Evolutionary conservation across 2,888 invertebrate genomes (phyloP).

Genomic region (Alsophila aescularia): DNA sequence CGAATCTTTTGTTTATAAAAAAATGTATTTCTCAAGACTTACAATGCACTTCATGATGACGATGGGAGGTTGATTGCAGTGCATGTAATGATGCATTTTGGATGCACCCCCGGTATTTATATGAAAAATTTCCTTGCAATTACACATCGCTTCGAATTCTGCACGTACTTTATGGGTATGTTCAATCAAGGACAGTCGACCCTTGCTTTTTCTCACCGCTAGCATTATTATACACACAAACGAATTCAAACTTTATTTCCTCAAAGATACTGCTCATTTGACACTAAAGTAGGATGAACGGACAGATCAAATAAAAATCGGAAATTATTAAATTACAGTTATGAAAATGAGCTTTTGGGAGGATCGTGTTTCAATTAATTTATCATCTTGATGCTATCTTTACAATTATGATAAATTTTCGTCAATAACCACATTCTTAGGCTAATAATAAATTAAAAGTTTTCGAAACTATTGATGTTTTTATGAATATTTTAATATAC

Average conservation of each 20-base stretch:
- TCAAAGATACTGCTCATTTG: conserved; percentile 3
- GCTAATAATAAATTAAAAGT: no score
- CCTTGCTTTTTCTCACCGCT: conserved; percentile 50
- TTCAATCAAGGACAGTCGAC: conserved; percentile 61
- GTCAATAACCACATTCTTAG: no score
- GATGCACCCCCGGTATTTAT: conserved; percentile 79
- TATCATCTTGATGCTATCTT: conserved; percentile 19
- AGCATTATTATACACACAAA: conserved; percentile 11
- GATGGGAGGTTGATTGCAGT: conserved; percentile 34
- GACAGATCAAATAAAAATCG: conserved; percentile 31
- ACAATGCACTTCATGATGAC: conserved; percentile 75
- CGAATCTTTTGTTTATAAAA: neutral
- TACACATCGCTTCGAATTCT: conserved; percentile 66
- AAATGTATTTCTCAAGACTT: conserved; percentile 46
- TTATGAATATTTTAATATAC: no score
- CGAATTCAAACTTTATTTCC: conserved; percentile 23
- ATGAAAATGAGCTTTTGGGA: conserved; percentile 34
- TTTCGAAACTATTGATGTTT: no score
- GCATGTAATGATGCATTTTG: conserved; percentile 75
- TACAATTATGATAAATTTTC: no score
- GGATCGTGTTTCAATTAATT: conserved; percentile 37
- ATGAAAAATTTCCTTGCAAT: conserved; percentile 73
- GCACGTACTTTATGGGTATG: conserved; percentile 71
- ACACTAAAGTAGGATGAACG: neutral
- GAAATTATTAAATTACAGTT: conserved; percentile 41